Evolutionary conservation across 2,797 vertebrate species (phyloP).

Genomic region (Champsocephalus gunnari): DNA sequence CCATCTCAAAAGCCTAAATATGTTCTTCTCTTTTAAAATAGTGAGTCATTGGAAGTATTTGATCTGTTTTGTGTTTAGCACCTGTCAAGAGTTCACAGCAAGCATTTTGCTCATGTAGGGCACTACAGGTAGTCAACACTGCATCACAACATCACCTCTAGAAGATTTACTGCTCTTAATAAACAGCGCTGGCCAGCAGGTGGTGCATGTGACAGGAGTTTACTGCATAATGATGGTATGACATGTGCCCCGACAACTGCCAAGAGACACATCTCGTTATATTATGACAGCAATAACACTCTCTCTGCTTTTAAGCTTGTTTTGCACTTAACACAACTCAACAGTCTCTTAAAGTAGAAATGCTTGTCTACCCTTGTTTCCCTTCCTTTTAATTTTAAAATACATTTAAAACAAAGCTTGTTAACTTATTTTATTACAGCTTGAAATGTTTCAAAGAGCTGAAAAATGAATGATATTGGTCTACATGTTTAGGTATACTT

Average conservation of each 20-base stretch:
- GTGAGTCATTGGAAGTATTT: background rate
- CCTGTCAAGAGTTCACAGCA: background rate
- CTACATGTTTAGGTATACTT: background rate
- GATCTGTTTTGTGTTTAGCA: background rate
- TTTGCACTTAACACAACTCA: background rate
- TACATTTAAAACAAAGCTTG: background rate
- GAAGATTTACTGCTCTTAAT: background rate
- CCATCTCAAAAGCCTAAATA: background rate
- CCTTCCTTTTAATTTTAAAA: background rate
- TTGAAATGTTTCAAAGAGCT: background rate
- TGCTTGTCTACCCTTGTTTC: background rate
- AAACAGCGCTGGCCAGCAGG: conserved; percentile 72
- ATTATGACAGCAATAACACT: background rate
- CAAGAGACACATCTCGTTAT: background rate
- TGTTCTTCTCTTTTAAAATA: background rate
- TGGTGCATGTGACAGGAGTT: conserved; percentile 64
- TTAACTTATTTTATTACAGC: background rate
- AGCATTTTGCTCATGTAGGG: background rate
- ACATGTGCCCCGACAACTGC: conserved; percentile 21
- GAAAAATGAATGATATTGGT: background rate
- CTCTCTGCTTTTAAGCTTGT: background rate
- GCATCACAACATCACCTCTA: background rate
- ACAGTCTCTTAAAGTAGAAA: background rate
- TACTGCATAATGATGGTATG: background rate
- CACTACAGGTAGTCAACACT: background rate